Conservation (phyloP, 53 echinoderm and acorn worm species). For the Stichopus horrens region DNA sequence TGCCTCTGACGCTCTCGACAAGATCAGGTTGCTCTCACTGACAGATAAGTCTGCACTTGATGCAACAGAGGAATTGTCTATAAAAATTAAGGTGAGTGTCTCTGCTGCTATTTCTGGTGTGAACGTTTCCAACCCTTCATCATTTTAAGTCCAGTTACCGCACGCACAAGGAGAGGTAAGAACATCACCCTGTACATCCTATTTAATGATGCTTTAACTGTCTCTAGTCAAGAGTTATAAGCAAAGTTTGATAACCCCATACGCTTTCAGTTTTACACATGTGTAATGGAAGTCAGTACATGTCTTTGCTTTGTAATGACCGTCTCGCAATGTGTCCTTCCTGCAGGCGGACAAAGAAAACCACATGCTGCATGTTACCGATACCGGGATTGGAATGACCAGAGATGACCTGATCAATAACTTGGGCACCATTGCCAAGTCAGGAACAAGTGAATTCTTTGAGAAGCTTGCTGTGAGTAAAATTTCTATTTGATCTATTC, state of each 20-base stretch:
- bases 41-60: constrained; percentile 85
- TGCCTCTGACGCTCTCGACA: constrained; percentile 98
- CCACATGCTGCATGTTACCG: constrained; percentile 96
- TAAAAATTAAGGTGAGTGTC: constrained; percentile 86
- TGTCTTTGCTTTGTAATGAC: constrained; percentile 19
- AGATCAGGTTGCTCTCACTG: constrained; percentile 89
- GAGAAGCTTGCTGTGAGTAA: constrained; percentile 81
- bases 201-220: neutral
- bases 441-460: constrained; percentile 99
- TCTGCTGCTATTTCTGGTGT: neutral
- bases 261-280: neutral
- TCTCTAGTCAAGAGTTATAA: neutral
- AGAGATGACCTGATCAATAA: constrained; percentile 84
- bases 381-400: constrained; percentile 97
- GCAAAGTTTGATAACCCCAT: neutral
- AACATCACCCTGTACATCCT: neutral
- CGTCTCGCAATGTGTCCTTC: neutral
- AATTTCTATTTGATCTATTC: neutral
- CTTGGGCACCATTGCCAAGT: constrained; percentile 96
- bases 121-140: neutral
- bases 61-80: constrained; percentile 87
- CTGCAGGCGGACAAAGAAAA: constrained; percentile 94
- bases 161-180: neutral
- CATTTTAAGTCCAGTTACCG: neutral
- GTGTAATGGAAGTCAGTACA: neutral